Conservation (phyloP, 2,113 vertebrate genomes). For the Ictalurus punctatus region DNA sequence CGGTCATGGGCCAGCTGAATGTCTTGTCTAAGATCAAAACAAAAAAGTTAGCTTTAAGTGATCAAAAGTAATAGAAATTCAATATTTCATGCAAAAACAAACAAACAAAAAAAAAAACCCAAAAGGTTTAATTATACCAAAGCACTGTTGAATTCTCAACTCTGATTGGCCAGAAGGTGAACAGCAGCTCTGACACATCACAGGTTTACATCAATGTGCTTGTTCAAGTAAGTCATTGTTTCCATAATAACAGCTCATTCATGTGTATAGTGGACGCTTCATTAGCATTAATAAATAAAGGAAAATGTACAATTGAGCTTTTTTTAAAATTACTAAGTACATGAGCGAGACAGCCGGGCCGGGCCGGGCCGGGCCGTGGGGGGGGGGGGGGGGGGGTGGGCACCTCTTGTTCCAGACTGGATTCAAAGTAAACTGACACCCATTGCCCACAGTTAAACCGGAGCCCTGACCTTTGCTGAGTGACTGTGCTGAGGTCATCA, state of each 20-base stretch:
- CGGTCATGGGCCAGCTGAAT: constrained; percentile 76
- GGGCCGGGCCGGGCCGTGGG: no score
- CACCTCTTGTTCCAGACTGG: not conserved
- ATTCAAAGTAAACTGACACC: not conserved
- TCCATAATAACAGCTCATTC: no score
- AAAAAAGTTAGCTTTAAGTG: not conserved
- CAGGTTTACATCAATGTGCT: no score
- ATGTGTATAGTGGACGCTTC: no score
- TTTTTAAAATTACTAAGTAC: no score
- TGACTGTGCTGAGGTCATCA: constrained; percentile 76
- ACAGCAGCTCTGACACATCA: no score
- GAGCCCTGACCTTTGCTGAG: constrained; percentile 77
- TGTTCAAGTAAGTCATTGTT: no score
- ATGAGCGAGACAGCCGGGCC: no score
- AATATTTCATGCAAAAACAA: not conserved
- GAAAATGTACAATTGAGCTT: no score
- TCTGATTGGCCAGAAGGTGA: not conserved
- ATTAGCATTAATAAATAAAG: no score
- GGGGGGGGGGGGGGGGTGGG: no score
- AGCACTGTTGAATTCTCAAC: not conserved
- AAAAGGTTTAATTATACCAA: not conserved
- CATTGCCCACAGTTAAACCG: not conserved
- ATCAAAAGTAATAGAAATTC: not conserved
- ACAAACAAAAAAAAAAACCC: not conserved
- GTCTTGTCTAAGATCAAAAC: constrained; percentile 66